A percentile compares a stretch with the other conserved stretches of the same genome.
Evolutionary conservation across 2,797 vertebrate species (phyloP).

Genomic region (Clarias platycephalus): DNA sequence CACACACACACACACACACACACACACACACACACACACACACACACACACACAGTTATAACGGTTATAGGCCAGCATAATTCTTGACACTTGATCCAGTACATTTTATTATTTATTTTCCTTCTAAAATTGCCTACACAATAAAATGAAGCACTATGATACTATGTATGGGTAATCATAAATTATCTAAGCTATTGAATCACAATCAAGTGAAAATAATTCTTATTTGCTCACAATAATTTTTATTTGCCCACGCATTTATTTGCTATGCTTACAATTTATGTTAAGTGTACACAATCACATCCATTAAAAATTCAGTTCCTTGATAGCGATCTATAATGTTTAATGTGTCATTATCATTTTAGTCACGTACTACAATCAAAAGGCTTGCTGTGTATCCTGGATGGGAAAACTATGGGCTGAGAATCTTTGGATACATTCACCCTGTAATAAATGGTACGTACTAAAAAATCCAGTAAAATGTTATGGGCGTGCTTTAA

Average conservation of each 20-base stretch:
- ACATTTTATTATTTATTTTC: background rate
- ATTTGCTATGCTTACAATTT: background rate
- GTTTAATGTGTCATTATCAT: background rate
- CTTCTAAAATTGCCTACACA: background rate
- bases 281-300: background rate
- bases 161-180: no score
- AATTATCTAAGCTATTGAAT: background rate
- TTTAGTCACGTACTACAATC: slow-evolving; percentile 75
- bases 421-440: slow-evolving; percentile 83
- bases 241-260: no score
- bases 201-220: no score
- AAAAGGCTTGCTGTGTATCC: slow-evolving; percentile 79
- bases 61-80: background rate
- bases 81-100: background rate
- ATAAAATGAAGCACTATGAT: no score
- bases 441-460: slow-evolving; percentile 73
- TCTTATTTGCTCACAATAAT: no score
- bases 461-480: background rate
- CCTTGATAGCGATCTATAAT: background rate
- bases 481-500: background rate
- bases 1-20: background rate
- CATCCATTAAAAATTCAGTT: background rate
- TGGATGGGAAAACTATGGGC: slow-evolving; percentile 80
- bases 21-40: background rate
- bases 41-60: background rate